These are phyloP conservation scores for Lycaena phlaeas DNA, from an alignment of 2,888 invertebrate species.

Conservation along the genomic window DNA sequence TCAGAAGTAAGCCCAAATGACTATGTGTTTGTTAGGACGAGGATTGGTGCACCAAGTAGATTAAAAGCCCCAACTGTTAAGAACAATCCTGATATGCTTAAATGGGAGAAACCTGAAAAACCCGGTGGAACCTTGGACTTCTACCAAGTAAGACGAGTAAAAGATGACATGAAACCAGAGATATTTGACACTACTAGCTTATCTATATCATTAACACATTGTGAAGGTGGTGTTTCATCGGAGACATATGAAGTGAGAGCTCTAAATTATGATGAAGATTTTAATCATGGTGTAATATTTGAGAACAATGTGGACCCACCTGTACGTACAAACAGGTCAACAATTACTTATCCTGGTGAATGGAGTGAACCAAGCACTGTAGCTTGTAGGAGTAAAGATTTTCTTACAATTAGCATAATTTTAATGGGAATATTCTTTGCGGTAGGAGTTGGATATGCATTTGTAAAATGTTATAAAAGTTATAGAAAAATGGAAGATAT, in stretches of 20 bases:
- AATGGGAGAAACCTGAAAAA: slow-evolving; percentile 64
- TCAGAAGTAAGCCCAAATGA: slow-evolving; percentile 67
- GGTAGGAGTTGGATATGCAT: slow-evolving; percentile 40
- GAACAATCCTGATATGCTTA: slow-evolving; percentile 39
- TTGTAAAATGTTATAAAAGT: slow-evolving; percentile 71
- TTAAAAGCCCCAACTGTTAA: slow-evolving; percentile 39
- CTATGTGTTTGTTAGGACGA: slow-evolving; percentile 68
- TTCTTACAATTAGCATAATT: slow-evolving; percentile 42
- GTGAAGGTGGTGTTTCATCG: slow-evolving; percentile 41
- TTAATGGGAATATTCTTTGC: slow-evolving; percentile 41
- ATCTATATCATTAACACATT: slow-evolving; percentile 31
- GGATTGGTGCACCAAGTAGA: slow-evolving; percentile 73
- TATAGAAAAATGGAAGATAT: slow-evolving; percentile 78
- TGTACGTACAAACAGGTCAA: slow-evolving; percentile 19
- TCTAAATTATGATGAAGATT: slow-evolving; percentile 49
- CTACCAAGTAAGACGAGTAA: slow-evolving; percentile 68
- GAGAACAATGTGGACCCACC: slow-evolving; percentile 34
- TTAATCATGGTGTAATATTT: slow-evolving; percentile 38
- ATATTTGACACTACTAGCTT: slow-evolving; percentile 43
- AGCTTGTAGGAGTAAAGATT: slow-evolving; percentile 41
- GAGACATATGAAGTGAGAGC: slow-evolving; percentile 57
- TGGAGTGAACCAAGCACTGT: slow-evolving; percentile 52
- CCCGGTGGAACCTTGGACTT: slow-evolving; percentile 70
- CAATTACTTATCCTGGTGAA: slow-evolving; percentile 35
- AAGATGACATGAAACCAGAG: slow-evolving; percentile 32